phyloP scores from a whole-genome alignment of 2,888 invertebrate species.

The Gibbula magus region DNA sequence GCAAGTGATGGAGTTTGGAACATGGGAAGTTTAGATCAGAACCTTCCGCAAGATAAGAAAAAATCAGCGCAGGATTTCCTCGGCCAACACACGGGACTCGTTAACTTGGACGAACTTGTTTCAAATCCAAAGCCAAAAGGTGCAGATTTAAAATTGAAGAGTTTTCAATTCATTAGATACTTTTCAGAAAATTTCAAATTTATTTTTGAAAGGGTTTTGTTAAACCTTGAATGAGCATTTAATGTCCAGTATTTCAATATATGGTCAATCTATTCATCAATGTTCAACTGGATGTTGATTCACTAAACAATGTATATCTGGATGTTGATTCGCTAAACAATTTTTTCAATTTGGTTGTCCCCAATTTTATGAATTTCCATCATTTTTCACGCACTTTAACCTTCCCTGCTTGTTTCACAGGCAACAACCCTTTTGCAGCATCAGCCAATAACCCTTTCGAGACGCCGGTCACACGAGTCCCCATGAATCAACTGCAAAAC shows the following conservation, averaged over 20 bases:
- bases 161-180: too few species aligned
- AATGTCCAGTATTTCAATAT: too few species aligned
- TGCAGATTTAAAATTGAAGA: slow-evolving; percentile 28
- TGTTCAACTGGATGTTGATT: too few species aligned
- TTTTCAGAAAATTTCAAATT: too few species aligned
- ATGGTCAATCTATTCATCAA: too few species aligned
- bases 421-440: slow-evolving; percentile 67
- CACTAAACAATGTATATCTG: too few species aligned
- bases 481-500: slow-evolving; percentile 68
- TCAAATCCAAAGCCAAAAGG: slow-evolving; percentile 58
- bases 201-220: too few species aligned
- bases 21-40: slow-evolving; percentile 53
- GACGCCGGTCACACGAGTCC: slow-evolving; percentile 61
- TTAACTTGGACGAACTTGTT: slow-evolving; percentile 97
- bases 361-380: too few species aligned
- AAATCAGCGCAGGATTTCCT: slow-evolving; percentile 97
- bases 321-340: too few species aligned
- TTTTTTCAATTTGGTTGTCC: too few species aligned
- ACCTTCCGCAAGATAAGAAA: slow-evolving; percentile 49
- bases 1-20: slow-evolving; percentile 58
- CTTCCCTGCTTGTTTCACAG: slow-evolving; percentile 40
- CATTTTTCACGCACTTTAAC: neutral
- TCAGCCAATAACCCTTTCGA: slow-evolving; percentile 66
- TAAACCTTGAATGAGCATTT: too few species aligned
- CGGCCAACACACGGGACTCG: slow-evolving; percentile 96